Base-by-base conservation (phyloP, 2,888 invertebrate genomes). In the Venustoraphidia nigricollis region DNA sequence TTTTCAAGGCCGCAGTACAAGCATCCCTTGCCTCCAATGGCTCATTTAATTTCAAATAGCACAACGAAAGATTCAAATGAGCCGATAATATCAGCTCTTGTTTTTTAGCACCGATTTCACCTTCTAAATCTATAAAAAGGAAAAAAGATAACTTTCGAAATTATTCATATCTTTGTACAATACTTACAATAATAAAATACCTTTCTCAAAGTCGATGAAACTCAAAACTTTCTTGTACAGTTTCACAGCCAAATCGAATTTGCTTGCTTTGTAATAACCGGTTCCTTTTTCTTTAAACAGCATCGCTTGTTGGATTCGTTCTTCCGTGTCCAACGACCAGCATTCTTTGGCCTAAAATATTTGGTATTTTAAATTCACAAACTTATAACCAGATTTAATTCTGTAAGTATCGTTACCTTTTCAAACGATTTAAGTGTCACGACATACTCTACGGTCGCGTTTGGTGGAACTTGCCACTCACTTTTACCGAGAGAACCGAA, bases 261-360 rank as follows among this genome's bases (percentile, higher is more conserved):
- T 91, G 50, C 74, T 79, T 1, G 72, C 74, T 65, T 91, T 92
- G 60, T 93, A 92, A 63, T 89, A 94, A 44, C 77, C 75, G 0
- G 92, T 95, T 42, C 95, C 97, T 61, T 89, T 93, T 52, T 87
- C 85, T 67, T 97, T 97, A 53, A 79, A 83, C 10, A 85, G 69
- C 62, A 82, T 80, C 0, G 88, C 81, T 60, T 88, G 86, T 49
- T 83, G 83, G 8, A 96, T 56, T 62, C 87, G 88, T 64, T 95
- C 89, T 0, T 71, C 65, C 1, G 74, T 71, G 51, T 86, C 82
- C 71, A 96, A 73, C 41, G 85, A 76, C 93, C 94, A 96, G 42
- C 72, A 65, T 55, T 89, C 86, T 56, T 85, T 83, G 0, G 76
- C 76, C 75, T 84, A 66, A 13, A 58, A 58, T 43, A 45, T 39